Conservation (phyloP, 2,888 invertebrate genomes). For the Protodeltote pygarga region DNA sequence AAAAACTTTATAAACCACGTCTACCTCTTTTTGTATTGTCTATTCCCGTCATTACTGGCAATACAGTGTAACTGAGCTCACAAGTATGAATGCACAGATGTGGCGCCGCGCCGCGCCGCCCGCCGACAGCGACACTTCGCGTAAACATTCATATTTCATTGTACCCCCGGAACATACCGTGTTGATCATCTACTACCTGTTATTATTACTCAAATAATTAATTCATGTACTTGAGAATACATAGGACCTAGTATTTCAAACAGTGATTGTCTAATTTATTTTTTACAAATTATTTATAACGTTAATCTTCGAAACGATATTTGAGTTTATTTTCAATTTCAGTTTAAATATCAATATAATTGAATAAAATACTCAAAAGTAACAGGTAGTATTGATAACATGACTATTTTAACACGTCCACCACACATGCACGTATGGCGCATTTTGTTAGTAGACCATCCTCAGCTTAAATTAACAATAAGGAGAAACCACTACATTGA, state of each 20-base stretch:
- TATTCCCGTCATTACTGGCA: too few species aligned
- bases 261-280: too few species aligned
- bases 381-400: conserved; percentile 9
- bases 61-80: too few species aligned
- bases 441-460: conserved; percentile 53
- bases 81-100: conserved; percentile 52
- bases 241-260: too few species aligned
- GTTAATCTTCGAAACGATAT: too few species aligned
- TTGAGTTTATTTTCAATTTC: not conserved
- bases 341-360: not conserved
- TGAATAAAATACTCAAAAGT: not conserved
- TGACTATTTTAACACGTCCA: conserved; percentile 39
- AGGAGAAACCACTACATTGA: conserved; percentile 8
- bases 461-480: conserved; percentile 54
- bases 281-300: too few species aligned
- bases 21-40: too few species aligned
- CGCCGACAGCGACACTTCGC: conserved; percentile 27
- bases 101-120: conserved; percentile 32
- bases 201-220: not conserved
- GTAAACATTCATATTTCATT: conserved; percentile 32
- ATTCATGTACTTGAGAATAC: too few species aligned
- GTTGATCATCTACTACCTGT: conserved; percentile 11
- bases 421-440: conserved; percentile 58
- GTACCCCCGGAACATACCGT: conserved; percentile 6
- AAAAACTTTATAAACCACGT: too few species aligned